A percentile compares a stretch with the other conserved stretches of the same genome.
These are phyloP conservation scores for Calameuta filiformis DNA, from an alignment of 2,888 invertebrate species.

Conservation along the genomic window DNA sequence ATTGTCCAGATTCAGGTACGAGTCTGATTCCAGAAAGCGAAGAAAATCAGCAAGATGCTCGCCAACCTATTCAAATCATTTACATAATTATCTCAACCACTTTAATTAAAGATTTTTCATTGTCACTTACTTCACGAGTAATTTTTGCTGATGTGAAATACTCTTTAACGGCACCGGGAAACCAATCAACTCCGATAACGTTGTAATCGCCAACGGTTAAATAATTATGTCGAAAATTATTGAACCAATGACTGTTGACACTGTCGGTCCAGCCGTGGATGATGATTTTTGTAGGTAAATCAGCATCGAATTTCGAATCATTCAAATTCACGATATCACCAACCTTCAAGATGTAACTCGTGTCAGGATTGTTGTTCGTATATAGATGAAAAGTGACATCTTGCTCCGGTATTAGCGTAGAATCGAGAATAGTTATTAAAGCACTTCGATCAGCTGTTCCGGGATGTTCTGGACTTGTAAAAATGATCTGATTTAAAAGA, in stretches of 20 bases:
- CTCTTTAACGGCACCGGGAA: constrained; percentile 44
- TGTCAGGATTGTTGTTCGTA: constrained; percentile 41
- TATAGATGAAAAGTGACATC: constrained; percentile 47
- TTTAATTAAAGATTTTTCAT: not conserved
- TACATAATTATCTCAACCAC: constrained; percentile 11
- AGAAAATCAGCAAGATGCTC: constrained; percentile 51
- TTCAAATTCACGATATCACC: constrained; percentile 52
- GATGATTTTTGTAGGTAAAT: constrained; percentile 54
- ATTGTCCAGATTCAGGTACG: constrained; percentile 52
- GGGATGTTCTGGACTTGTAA: not conserved
- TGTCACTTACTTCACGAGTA: constrained; percentile 35
- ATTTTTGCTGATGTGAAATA: constrained; percentile 46
- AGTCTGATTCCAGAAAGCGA: constrained; percentile 49
- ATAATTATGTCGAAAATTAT: constrained; percentile 62
- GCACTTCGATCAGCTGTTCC: not conserved
- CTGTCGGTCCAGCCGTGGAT: constrained; percentile 58
- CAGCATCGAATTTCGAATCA: constrained; percentile 55
- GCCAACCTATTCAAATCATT: constrained; percentile 51
- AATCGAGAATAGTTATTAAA: constrained; percentile 18
- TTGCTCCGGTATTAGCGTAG: constrained; percentile 29
- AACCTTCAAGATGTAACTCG: constrained; percentile 31
- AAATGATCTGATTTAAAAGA: not conserved
- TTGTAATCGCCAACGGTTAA: constrained; percentile 64
- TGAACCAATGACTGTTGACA: constrained; percentile 50
- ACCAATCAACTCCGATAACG: constrained; percentile 69